These are phyloP conservation scores for Corvus cornix DNA, from an alignment of 2,113 vertebrate genomes.

Conservation along the genomic window DNA sequence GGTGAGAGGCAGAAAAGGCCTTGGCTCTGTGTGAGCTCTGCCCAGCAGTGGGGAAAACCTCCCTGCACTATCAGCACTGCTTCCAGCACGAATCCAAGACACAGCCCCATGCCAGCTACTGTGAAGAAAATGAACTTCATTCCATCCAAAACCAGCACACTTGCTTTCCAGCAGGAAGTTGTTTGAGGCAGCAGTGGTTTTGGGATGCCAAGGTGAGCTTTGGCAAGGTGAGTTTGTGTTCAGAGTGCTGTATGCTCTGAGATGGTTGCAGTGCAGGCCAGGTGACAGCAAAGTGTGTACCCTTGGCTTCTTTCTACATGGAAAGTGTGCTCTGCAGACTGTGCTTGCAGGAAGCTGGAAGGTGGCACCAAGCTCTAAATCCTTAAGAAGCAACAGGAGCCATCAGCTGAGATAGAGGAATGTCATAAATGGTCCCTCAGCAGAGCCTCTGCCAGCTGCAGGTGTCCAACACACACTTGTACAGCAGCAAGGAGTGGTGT, in stretches of 20 bases:
- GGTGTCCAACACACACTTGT: neutral
- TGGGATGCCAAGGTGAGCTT: neutral
- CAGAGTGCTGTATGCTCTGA: neutral
- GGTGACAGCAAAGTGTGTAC: neutral
- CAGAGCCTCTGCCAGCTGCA: neutral
- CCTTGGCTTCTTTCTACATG: neutral
- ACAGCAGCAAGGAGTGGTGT: neutral
- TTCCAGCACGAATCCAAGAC: neutral
- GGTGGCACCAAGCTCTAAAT: neutral
- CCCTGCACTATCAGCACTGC: neutral
- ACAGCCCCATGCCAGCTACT: neutral
- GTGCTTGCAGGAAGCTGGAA: neutral
- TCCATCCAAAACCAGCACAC: neutral
- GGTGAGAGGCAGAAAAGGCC: neutral
- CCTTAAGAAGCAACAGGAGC: neutral
- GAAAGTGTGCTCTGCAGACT: neutral
- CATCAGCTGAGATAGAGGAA: neutral
- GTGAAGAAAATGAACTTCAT: neutral
- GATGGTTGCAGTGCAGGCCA: neutral
- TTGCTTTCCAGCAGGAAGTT: neutral
- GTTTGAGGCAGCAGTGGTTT: neutral
- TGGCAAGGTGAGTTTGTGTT: neutral
- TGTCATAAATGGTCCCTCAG: neutral
- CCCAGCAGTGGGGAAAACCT: neutral
- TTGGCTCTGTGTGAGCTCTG: neutral